These are phyloP conservation scores for Dusona sp. DNA, from an alignment of 2,888 invertebrate species.

Conservation along the genomic window DNA sequence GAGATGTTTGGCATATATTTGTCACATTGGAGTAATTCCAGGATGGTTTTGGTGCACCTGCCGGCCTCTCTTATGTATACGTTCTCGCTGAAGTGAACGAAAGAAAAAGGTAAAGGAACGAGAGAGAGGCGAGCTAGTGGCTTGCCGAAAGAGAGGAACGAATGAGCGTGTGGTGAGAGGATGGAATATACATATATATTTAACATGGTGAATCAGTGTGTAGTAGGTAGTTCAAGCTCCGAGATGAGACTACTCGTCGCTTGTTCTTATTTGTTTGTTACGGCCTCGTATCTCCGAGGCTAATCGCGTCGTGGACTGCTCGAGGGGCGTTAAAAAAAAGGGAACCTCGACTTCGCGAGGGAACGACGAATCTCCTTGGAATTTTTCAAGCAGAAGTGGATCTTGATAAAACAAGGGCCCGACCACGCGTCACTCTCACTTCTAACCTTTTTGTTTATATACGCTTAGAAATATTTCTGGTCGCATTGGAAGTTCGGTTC, in stretches of 20 bases:
- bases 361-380: slow-evolving; percentile 78
- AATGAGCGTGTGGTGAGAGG: slow-evolving; percentile 14
- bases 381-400: slow-evolving; percentile 80
- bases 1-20: slow-evolving; percentile 82
- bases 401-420: slow-evolving; percentile 77
- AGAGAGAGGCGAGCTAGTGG: slow-evolving; percentile 53
- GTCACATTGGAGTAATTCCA: slow-evolving; percentile 83
- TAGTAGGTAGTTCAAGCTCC: slow-evolving; percentile 72
- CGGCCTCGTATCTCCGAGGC: slow-evolving; percentile 79
- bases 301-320: slow-evolving; percentile 77
- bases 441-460: slow-evolving; percentile 62
- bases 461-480: slow-evolving; percentile 72
- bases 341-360: slow-evolving; percentile 31
- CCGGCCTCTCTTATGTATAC: slow-evolving; percentile 33
- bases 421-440: slow-evolving; percentile 51
- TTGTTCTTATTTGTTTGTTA: slow-evolving; percentile 82
- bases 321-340: slow-evolving; percentile 69
- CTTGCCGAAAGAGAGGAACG: slow-evolving; percentile 57
- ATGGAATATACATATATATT: slow-evolving; percentile 11
- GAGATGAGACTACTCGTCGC: slow-evolving; percentile 67
- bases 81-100: neutral
- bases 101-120: slow-evolving; percentile 63
- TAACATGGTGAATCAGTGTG: slow-evolving; percentile 27
- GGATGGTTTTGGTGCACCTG: slow-evolving; percentile 77
- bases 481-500: slow-evolving; percentile 57